These are phyloP conservation scores for Drosophila atroscutellata DNA, from an alignment of 2,888 invertebrate genomes.

Conservation along the genomic window DNA sequence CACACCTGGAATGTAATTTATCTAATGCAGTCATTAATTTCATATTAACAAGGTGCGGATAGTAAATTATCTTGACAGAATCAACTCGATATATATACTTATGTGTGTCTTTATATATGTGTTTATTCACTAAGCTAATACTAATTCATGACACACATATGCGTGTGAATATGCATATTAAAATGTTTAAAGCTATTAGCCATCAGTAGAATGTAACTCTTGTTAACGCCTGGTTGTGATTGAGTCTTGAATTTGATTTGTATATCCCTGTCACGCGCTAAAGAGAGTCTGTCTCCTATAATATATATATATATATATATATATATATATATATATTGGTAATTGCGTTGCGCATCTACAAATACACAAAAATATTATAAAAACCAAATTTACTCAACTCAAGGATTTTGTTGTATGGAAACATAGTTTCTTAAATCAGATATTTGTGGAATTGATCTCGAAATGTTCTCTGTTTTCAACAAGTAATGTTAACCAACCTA, in stretches of 20 bases:
- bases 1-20: slow-evolving; percentile 73
- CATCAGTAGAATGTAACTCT: not conserved
- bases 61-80: slow-evolving; percentile 75
- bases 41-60: slow-evolving; percentile 86
- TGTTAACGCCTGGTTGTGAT: not conserved
- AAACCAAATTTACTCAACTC: not conserved
- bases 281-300: not conserved
- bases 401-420: fast-evolving
- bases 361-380: not conserved
- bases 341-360: not conserved
- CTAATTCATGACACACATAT: not conserved
- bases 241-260: not conserved
- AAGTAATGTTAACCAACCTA: not conserved
- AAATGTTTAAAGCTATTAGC: not conserved
- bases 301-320: not conserved
- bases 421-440: not conserved
- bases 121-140: not conserved
- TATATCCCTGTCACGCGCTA: not conserved
- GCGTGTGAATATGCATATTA: not conserved
- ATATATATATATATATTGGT: no score
- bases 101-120: not conserved
- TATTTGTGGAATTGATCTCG: not conserved
- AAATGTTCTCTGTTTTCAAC: not conserved
- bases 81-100: slow-evolving; percentile 13
- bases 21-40: slow-evolving; percentile 86